Evolutionary conservation across 2,888 invertebrate genomes (phyloP).

Genomic region (Marronus borbonicus): DNA sequence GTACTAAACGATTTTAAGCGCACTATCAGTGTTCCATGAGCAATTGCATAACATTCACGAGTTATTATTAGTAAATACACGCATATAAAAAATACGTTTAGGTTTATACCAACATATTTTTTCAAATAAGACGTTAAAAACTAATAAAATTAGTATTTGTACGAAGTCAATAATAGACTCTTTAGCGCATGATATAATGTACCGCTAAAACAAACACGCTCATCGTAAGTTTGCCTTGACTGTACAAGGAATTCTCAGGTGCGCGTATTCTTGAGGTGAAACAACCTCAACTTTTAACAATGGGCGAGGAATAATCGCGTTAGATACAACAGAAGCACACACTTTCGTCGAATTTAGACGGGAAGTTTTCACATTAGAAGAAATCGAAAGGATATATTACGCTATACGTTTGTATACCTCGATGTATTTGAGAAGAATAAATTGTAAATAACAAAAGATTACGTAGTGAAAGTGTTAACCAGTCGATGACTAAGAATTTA

Average conservation of each 20-base stretch:
- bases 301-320: conserved; percentile 24
- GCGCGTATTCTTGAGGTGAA: conserved; percentile 27
- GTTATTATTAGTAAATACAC: too few relatives aligned
- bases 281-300: conserved; percentile 39
- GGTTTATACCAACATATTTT: not conserved
- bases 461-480: conserved; percentile 33
- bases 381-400: conserved; percentile 7
- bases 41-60: too few relatives aligned
- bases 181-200: conserved; percentile 15
- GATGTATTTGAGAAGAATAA: too few relatives aligned
- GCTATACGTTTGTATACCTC: not conserved
- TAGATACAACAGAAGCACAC: conserved; percentile 1
- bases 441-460: conserved; percentile 22
- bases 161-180: not conserved
- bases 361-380: not conserved
- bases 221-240: conserved; percentile 25
- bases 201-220: conserved; percentile 23
- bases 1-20: too few relatives aligned
- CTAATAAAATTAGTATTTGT: not conserved
- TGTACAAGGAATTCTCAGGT: conserved; percentile 39
- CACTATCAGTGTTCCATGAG: too few relatives aligned
- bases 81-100: too few relatives aligned
- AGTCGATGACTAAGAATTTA: conserved; percentile 35
- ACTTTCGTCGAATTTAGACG: conserved; percentile 20
- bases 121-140: not conserved